Evolutionary conservation across 2,797 vertebrate genomes (phyloP), one percentile per base, ranked within the genome.

Genomic region (Prunella strophiata): DNA sequence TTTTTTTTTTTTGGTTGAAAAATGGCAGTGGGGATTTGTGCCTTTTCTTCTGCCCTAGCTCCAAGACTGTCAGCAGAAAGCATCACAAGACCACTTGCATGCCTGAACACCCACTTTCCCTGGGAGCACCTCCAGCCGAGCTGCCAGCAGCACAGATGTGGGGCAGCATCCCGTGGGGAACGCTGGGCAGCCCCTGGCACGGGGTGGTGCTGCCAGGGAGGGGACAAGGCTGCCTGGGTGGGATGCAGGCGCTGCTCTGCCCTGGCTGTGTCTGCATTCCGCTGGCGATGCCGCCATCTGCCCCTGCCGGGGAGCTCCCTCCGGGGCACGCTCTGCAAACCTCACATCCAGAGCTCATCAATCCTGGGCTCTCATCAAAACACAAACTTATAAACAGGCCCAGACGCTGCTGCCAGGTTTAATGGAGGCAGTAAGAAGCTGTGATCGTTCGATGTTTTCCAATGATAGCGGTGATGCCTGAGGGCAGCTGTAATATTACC

Each of bases 401-500:
- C 90, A 96, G 91, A 93, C 66, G 40, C 86, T 91, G 86, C 88
- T 92, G 82, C 74, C 86, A 89, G 96, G 91, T 94, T 96, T 96
- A 96, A 96, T 94, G 93, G 95, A 96, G 94, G 85, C 88, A 88
- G 88, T 68, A 70, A 94, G 95, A 88, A 94, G 92, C 70, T 93
- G 89, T 30, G 80, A 95, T 96, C 63, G n/a, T 72, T 96, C 68
- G 62, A 90, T 96, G 93, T 62, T 96, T 97, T 29, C 88, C 90
- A 78, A 92, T 75, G 93, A 97, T 91, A 96, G 75, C 17, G 84
- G 82, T 90, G 85, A 81, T 80, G 96, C 97, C 97, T 26, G 91
- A 95, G 96, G 96, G 94, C 91, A 97, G 93, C 90, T 89, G 77
- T 96, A 97, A 96, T 95, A 95, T 85, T 91, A 94, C 94, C 91